Percentiles rank a stretch among this genome's conserved stretches.
Conservation (phyloP, 2,113 vertebrate genomes). For the Epinephelus cyanopodus region DNA sequence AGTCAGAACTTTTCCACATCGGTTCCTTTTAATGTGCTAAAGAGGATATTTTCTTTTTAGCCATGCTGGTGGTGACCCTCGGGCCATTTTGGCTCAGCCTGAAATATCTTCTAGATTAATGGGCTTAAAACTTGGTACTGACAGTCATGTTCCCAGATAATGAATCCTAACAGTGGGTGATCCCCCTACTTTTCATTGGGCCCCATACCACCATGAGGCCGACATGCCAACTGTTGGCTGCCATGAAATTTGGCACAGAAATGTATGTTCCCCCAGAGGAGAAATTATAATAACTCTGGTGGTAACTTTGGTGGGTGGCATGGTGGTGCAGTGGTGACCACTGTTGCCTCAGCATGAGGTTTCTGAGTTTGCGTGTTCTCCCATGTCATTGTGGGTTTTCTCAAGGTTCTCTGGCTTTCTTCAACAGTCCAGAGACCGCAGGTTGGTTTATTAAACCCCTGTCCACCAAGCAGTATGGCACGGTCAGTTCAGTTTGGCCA, state of each 20-base stretch:
- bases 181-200: not conserved
- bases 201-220: not conserved
- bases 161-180: not conserved
- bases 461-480: no score
- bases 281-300: not conserved
- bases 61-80: not conserved
- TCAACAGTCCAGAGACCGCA: no score
- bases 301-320: not conserved
- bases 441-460: no score
- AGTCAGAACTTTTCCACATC: slow-evolving; percentile 24
- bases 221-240: not conserved
- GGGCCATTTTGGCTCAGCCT: not conserved
- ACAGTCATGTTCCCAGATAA: slow-evolving; percentile 17
- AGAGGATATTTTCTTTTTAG: not conserved
- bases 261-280: not conserved
- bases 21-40: slow-evolving; percentile 4
- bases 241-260: not conserved
- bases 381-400: no score
- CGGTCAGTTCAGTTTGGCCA: no score
- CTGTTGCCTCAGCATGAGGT: no score
- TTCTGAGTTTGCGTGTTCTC: no score
- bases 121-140: not conserved
- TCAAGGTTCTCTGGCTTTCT: no score
- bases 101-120: slow-evolving; percentile 22
- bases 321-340: no score